Conservation (phyloP, 2,113 vertebrate species). For the Malurus alboscapulatus region DNA sequence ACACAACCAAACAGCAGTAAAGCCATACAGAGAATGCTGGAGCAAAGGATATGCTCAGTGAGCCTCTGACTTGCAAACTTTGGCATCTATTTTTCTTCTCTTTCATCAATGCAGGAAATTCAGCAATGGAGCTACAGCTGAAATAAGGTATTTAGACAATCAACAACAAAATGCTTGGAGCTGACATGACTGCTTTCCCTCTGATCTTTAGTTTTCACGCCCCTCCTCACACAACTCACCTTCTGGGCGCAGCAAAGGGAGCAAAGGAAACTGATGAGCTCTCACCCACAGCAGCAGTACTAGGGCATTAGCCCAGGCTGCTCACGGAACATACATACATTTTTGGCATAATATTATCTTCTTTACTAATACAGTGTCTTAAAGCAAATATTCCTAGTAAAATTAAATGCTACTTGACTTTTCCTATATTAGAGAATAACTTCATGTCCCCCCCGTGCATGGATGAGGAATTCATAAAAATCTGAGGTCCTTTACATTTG, state of each 20-base stretch:
- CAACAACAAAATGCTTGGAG: neutral
- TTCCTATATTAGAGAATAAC: neutral
- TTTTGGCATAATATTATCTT: neutral
- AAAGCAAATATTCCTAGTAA: neutral
- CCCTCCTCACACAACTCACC: neutral
- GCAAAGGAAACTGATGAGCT: neutral
- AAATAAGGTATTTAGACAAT: neutral
- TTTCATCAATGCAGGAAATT: neutral
- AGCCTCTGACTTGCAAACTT: neutral
- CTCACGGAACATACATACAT: neutral
- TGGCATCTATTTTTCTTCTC: neutral
- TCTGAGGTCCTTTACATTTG: neutral
- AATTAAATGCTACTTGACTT: neutral
- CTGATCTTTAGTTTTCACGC: neutral
- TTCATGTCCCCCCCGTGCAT: neutral
- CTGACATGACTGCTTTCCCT: neutral
- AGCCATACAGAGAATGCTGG: neutral
- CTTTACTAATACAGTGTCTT: neutral
- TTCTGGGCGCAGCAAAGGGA: neutral
- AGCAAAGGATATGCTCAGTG: neutral
- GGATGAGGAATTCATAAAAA: neutral
- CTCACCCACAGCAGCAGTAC: neutral
- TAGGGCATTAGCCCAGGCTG: rapidly evolving
- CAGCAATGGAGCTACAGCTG: neutral
- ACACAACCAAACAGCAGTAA: neutral